A percentile compares a stretch with the other conserved stretches of the same genome.
Conservation (phyloP, 92 coral and sea anemone genomes). For the Actinernus sp. region DNA sequence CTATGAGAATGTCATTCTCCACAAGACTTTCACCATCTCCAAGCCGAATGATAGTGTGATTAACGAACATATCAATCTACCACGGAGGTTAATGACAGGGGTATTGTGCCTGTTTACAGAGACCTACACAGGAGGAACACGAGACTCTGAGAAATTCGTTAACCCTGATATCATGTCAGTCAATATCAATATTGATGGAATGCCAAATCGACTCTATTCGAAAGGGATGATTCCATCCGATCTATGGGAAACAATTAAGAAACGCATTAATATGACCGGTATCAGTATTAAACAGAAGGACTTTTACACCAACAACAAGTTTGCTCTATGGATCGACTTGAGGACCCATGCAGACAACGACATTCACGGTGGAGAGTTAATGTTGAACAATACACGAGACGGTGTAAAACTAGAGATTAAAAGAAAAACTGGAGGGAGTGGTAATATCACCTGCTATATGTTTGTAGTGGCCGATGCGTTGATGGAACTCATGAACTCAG, state of each 20-base stretch:
- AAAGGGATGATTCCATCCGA: conserved; percentile 62
- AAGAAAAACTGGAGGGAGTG: conserved; percentile 22
- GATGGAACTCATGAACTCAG: conserved; percentile 46
- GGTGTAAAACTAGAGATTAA: conserved; percentile 49
- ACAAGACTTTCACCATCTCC: conserved; percentile 55
- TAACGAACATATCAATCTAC: no score
- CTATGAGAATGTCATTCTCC: conserved; percentile 52
- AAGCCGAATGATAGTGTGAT: conserved; percentile 31
- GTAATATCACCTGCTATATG: conserved; percentile 42
- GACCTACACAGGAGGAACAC: no score
- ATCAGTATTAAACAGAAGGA: conserved; percentile 40
- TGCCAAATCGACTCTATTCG: conserved; percentile 27
- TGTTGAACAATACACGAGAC: conserved; percentile 48
- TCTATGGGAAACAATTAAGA: conserved; percentile 52
- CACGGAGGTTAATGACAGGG: conserved; percentile 66
- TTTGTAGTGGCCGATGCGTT: conserved; percentile 58
- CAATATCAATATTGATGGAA: no score
- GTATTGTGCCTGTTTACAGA: conserved; percentile 30
- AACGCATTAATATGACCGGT: no score
- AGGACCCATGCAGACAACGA: conserved; percentile 51
- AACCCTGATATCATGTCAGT: no score
- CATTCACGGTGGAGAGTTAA: conserved; percentile 40
- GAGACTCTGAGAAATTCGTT: no score
- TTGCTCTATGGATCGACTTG: conserved; percentile 52
- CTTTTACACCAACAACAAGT: conserved; percentile 38